These are phyloP conservation scores for Noturus placidus DNA, from an alignment of 2,113 vertebrate species.

Conservation along the genomic window DNA sequence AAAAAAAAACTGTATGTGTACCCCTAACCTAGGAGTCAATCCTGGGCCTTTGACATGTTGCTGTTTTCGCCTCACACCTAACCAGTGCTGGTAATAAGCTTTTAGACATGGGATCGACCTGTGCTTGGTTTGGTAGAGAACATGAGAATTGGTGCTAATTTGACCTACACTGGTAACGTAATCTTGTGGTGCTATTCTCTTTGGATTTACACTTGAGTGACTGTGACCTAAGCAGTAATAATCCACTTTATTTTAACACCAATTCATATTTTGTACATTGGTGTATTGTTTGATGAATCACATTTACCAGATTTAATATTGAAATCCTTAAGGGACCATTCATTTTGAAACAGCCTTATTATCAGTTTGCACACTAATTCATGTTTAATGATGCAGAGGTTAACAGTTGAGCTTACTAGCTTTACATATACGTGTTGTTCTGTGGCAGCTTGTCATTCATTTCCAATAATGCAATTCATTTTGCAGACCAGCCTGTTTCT, in stretches of 20 bases:
- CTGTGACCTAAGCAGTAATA: conserved; percentile 49
- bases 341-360: conserved; percentile 23
- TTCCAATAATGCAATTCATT: neutral
- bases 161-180: conserved; percentile 49
- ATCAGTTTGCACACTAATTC: conserved; percentile 24
- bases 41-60: conserved; percentile 2
- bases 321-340: conserved; percentile 2
- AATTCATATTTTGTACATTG: conserved; percentile 10
- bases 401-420: neutral
- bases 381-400: conserved; percentile 28
- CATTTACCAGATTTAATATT: conserved; percentile 8
- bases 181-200: conserved; percentile 57
- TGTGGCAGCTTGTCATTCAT: neutral
- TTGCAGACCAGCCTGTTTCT: neutral
- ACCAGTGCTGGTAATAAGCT: conserved; percentile 27
- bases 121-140: neutral
- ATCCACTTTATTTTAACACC: conserved; percentile 60
- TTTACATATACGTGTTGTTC: neutral
- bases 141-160: conserved; percentile 57
- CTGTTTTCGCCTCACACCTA: neutral
- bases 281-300: conserved; percentile 5
- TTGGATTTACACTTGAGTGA: conserved; percentile 58
- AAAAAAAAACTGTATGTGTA: neutral
- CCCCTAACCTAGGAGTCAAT: neutral
- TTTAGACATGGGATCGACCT: neutral